Evolutionary conservation across 2,113 vertebrate species (phyloP).

Genomic region (Urocitellus parryii): DNA sequence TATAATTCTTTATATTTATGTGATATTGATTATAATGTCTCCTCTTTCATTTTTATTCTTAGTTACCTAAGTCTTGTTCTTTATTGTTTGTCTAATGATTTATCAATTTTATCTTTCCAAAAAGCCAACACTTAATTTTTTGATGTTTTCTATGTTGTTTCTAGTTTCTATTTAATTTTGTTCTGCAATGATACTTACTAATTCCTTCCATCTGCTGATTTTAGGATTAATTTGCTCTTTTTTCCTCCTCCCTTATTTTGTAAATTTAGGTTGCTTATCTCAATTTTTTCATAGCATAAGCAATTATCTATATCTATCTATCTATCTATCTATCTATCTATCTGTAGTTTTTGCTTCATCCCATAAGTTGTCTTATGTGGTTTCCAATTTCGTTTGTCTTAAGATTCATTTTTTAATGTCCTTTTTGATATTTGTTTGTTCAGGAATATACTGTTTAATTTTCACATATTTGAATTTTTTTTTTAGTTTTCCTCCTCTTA

Average conservation of each 20-base stretch:
- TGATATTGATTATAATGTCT: background rate
- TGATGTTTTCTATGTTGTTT: background rate
- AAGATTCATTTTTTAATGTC: background rate
- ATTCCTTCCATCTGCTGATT: background rate
- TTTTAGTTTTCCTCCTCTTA: background rate
- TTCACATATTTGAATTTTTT: background rate
- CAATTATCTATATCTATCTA: no score
- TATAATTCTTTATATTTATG: background rate
- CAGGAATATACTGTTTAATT: background rate
- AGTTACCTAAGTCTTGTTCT: background rate
- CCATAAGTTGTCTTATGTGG: background rate
- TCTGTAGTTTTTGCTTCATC: background rate
- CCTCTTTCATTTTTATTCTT: background rate
- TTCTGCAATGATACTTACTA: background rate
- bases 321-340: no score
- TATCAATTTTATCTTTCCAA: background rate
- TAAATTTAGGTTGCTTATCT: background rate
- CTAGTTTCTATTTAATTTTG: background rate
- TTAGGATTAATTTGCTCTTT: background rate
- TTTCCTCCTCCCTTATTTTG: background rate
- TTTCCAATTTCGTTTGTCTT: background rate
- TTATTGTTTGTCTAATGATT: background rate
- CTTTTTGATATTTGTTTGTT: background rate
- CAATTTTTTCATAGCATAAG: background rate
- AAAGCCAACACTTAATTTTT: background rate